Percentiles rank a stretch among this genome's conserved stretches.
phyloP scores from a whole-genome alignment of 2,113 vertebrate species.

The Barnardius zonarius region DNA sequence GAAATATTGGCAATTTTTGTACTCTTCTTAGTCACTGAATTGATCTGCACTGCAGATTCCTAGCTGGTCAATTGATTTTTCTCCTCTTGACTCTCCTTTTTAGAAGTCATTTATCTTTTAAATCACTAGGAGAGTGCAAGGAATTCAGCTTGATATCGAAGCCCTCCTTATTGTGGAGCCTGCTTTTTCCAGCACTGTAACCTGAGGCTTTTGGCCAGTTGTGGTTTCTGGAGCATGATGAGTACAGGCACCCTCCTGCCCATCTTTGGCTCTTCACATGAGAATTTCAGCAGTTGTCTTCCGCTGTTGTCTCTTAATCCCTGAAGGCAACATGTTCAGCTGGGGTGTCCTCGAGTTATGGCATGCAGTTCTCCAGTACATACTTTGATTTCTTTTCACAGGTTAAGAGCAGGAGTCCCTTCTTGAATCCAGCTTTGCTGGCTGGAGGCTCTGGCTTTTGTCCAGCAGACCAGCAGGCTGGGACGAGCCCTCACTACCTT shows the following conservation, averaged over 20 bases:
- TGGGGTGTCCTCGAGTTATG: rapidly evolving
- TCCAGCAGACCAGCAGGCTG: neutral
- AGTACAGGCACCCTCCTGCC: neutral
- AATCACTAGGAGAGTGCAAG: neutral
- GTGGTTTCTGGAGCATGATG: neutral
- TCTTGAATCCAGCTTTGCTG: neutral
- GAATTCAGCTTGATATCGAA: neutral
- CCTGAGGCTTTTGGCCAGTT: neutral
- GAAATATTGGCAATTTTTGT: neutral
- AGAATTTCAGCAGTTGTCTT: neutral
- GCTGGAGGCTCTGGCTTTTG: neutral
- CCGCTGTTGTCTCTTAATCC: neutral
- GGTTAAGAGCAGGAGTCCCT: neutral
- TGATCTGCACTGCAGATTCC: neutral
- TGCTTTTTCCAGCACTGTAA: neutral
- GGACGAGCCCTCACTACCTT: neutral
- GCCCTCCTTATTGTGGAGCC: neutral
- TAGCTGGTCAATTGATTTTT: neutral
- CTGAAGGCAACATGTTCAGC: neutral
- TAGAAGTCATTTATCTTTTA: neutral
- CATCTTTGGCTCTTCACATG: neutral
- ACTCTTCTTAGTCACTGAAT: neutral
- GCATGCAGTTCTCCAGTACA: neutral
- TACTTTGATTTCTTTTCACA: neutral
- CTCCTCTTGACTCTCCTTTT: neutral